These are phyloP conservation scores for Zelleria hepariella DNA, from an alignment of 2,888 invertebrate species.

Conservation along the genomic window DNA sequence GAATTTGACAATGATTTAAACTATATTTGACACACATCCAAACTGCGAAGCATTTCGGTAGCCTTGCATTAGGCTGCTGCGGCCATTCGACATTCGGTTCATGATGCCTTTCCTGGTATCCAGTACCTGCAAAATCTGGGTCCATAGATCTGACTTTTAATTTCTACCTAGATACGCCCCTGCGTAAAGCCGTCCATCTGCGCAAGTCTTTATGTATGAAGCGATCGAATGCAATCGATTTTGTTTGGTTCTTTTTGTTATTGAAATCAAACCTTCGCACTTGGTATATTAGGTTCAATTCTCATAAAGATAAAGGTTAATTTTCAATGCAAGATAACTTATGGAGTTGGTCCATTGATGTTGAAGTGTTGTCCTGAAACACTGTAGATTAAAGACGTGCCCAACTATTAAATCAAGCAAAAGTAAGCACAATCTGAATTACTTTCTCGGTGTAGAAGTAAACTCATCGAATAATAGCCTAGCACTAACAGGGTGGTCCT, in stretches of 20 bases:
- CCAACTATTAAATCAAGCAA: neutral
- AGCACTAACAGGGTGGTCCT: neutral
- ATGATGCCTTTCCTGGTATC: too few relatives aligned
- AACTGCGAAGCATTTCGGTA: too few relatives aligned
- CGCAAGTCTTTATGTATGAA: conserved; percentile 12
- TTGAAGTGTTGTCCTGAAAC: conserved; percentile 13
- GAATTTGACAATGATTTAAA: too few relatives aligned
- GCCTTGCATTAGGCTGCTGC: too few relatives aligned
- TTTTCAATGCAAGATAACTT: neutral
- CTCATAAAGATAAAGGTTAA: neutral
- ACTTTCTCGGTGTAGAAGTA: neutral
- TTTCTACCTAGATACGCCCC: neutral
- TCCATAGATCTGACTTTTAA: neutral
- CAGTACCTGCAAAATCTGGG: too few relatives aligned
- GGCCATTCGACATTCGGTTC: too few relatives aligned
- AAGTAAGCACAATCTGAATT: neutral
- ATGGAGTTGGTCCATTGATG: conserved; percentile 20
- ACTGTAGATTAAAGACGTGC: neutral
- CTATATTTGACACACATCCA: too few relatives aligned
- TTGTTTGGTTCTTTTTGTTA: neutral
- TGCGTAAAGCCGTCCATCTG: conserved; percentile 32
- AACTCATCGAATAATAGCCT: neutral
- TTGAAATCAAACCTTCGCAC: neutral
- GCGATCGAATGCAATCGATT: neutral
- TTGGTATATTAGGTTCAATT: neutral